A percentile compares a stretch with the other conserved stretches of the same genome.
These are phyloP conservation scores for Temnothorax ravouxi DNA, from an alignment of 2,888 invertebrate species.

Conservation along the genomic window DNA sequence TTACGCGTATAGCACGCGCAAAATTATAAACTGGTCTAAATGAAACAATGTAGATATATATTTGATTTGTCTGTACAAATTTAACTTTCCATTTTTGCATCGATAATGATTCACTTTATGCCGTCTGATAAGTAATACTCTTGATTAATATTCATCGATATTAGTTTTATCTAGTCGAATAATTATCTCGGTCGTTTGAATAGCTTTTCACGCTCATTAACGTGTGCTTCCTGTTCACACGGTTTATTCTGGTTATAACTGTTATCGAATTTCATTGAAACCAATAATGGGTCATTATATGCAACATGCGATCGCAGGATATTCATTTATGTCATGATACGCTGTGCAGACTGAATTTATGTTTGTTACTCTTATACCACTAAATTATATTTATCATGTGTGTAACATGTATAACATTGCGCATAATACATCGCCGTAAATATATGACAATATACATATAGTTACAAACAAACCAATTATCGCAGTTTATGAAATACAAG, in stretches of 20 bases:
- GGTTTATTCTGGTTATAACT: conserved; percentile 34
- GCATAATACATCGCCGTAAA: neutral
- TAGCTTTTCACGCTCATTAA: conserved; percentile 42
- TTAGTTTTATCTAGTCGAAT: conserved; percentile 44
- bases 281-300: conserved; percentile 39
- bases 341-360: neutral
- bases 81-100: neutral
- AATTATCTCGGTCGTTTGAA: conserved; percentile 36
- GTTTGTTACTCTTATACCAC: neutral
- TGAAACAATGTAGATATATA: neutral
- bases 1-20: neutral
- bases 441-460: neutral
- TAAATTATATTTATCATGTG: neutral
- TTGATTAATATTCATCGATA: conserved; percentile 38
- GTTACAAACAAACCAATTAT: neutral
- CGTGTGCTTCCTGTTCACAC: conserved; percentile 33
- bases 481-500: neutral
- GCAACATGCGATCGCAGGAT: neutral
- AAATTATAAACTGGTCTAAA: neutral
- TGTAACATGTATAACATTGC: neutral
- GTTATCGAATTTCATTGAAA: conserved; percentile 47
- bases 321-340: conserved; percentile 15
- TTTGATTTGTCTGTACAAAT: neutral
- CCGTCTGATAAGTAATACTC: neutral
- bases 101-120: conserved; percentile 15